These are phyloP conservation scores for Anas georgica DNA, from an alignment of 2,797 vertebrate genomes.

Conservation along the genomic window DNA sequence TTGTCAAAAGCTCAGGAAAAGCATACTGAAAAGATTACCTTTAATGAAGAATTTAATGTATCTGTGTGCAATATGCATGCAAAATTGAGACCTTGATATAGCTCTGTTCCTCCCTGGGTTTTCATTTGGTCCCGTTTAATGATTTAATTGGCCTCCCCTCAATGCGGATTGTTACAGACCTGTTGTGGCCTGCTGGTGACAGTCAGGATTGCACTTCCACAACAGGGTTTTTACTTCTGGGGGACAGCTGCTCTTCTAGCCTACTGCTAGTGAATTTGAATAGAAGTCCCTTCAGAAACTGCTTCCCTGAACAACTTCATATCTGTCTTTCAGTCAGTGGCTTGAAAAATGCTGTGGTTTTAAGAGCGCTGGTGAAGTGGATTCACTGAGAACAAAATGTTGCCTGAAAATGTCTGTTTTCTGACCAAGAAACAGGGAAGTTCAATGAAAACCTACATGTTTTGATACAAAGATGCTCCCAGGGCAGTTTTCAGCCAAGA, in stretches of 20 bases:
- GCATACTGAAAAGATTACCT: not conserved
- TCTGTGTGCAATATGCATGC: fast-evolving
- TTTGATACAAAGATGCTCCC: fast-evolving
- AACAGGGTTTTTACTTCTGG: not conserved
- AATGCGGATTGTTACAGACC: not conserved
- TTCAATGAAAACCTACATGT: not conserved
- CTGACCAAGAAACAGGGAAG: not conserved
- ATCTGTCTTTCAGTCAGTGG: not conserved
- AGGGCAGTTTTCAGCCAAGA: not conserved
- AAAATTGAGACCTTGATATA: not conserved
- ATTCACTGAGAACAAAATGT: not conserved
- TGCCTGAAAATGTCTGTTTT: not conserved
- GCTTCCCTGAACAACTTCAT: not conserved
- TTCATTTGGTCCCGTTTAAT: not conserved
- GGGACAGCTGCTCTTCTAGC: not conserved
- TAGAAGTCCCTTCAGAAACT: not conserved
- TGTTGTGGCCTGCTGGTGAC: not conserved
- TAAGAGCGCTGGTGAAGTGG: not conserved
- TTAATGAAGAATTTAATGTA: not conserved
- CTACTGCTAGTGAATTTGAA: too few species aligned
- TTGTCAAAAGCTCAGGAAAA: not conserved
- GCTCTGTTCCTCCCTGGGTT: not conserved
- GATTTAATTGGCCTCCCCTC: not conserved
- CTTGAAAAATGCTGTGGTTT: not conserved
- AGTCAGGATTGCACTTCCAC: not conserved